Conservation (phyloP, 2,888 invertebrate species). For the Drosophila mettleri region DNA sequence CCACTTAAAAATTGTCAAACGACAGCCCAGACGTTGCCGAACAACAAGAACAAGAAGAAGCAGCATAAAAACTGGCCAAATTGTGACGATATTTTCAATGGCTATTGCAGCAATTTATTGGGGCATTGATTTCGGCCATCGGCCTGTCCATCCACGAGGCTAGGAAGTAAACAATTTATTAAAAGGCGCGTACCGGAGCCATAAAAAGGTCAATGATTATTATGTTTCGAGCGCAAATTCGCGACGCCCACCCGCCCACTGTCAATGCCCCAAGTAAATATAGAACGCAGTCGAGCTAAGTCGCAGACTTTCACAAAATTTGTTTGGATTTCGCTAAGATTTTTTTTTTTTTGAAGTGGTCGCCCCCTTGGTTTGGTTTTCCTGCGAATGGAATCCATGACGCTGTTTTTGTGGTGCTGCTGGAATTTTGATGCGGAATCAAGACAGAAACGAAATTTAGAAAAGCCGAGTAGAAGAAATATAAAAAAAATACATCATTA, state of each 20-base stretch:
- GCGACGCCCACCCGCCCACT: constrained; percentile 4
- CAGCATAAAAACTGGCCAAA: constrained; percentile 26
- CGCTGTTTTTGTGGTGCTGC: constrained; percentile 45
- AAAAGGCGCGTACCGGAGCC: constrained; percentile 65
- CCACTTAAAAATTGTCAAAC: constrained; percentile 56
- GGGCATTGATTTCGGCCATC: constrained; percentile 61
- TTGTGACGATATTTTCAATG: constrained; percentile 54
- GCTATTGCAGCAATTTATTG: constrained; percentile 69
- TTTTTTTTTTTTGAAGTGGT: constrained; percentile 37
- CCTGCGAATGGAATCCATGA: constrained; percentile 6
- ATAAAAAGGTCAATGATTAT: constrained; percentile 77
- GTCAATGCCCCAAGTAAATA: constrained; percentile 45
- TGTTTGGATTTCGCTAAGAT: constrained; percentile 48
- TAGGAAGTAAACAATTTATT: constrained; percentile 75
- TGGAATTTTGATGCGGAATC: constrained; percentile 12
- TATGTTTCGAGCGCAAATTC: constrained; percentile 59
- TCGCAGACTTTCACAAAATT: constrained; percentile 31
- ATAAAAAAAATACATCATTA: neutral
- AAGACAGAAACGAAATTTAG: neutral
- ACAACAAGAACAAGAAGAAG: neutral
- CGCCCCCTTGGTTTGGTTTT: constrained; percentile 2
- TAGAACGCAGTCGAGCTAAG: constrained; percentile 29
- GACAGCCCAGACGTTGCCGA: constrained; percentile 3
- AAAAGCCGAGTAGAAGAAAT: neutral
- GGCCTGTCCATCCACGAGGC: constrained; percentile 22